Evolutionary conservation across 2,888 invertebrate genomes (phyloP).

Genomic region (Callyntrura sp.): DNA sequence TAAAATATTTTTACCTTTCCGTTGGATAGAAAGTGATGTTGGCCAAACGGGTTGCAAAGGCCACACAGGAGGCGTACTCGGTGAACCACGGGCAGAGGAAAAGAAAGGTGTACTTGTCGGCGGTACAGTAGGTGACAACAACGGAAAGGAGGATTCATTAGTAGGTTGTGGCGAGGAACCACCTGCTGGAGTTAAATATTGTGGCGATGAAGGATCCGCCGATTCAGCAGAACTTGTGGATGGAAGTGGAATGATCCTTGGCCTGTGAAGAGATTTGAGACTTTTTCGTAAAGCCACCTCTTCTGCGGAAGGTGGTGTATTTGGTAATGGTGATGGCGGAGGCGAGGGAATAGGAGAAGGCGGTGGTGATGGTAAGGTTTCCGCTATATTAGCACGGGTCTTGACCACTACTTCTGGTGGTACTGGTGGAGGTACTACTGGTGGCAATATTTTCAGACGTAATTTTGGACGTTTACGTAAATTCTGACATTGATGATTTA

Average conservation of each 20-base stretch:
- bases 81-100: not conserved
- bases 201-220: constrained; percentile 50
- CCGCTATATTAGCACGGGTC: not conserved
- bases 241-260: constrained; percentile 69
- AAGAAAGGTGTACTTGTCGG: constrained; percentile 71
- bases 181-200: constrained; percentile 75
- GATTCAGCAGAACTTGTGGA: constrained; percentile 57
- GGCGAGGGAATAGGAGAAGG: constrained; percentile 65
- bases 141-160: constrained; percentile 57
- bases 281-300: constrained; percentile 36
- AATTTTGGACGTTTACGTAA: constrained; percentile 61
- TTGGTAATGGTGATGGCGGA: constrained; percentile 41
- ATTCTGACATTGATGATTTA: constrained; percentile 70
- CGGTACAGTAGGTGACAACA: constrained; percentile 74
- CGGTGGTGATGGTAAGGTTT: constrained; percentile 64
- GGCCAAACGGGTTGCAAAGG: constrained; percentile 72
- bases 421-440: constrained; percentile 52
- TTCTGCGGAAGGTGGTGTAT: not conserved
- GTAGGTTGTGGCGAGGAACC: constrained; percentile 60
- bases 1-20: constrained; percentile 47
- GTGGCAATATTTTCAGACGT: constrained; percentile 45
- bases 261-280: constrained; percentile 14
- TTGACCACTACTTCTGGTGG: constrained; percentile 2
- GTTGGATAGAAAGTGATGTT: constrained; percentile 19
- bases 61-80: constrained; percentile 71